phyloP scores from a whole-genome alignment of 2,888 invertebrate genomes.

The Tetanocera ferruginea region DNA sequence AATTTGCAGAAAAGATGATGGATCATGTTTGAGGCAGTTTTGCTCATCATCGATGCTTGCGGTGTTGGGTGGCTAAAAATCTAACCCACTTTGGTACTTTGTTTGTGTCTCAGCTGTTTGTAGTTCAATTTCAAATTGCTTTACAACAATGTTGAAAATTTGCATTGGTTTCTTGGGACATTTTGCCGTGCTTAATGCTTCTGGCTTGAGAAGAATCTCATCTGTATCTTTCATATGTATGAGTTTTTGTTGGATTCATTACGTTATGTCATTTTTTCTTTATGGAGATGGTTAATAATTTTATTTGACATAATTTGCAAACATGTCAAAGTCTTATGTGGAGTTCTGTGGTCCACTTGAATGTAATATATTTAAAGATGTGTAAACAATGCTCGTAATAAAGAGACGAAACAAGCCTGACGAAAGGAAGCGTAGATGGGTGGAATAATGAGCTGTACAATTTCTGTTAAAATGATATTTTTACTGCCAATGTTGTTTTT shows the following conservation, averaged over 20 bases:
- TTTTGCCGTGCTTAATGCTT: background rate
- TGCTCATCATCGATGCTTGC: constrained; percentile 36
- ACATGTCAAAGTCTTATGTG: background rate
- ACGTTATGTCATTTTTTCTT: background rate
- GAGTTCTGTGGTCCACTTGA: constrained; percentile 11
- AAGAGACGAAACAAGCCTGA: background rate
- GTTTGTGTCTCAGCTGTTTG: constrained; percentile 42
- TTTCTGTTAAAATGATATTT: too few species aligned
- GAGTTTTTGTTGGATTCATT: background rate
- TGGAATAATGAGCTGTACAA: background rate
- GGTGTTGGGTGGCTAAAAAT: background rate
- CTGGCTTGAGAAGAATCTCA: background rate
- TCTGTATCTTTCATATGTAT: background rate
- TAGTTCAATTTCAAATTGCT: constrained; percentile 45
- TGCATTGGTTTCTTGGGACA: constrained; percentile 34
- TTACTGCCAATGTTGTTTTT: too few species aligned
- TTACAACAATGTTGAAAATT: constrained; percentile 43
- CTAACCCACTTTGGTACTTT: background rate
- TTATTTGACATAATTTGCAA: constrained; percentile 8
- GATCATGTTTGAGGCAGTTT: constrained; percentile 42
- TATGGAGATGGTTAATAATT: constrained; percentile 31
- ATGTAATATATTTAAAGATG: background rate
- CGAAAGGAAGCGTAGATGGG: background rate
- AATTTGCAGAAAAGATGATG: constrained; percentile 41
- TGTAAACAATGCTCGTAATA: background rate